These are phyloP conservation scores for Temnothorax rugatulus DNA, from an alignment of 2,888 invertebrate species.

Conservation along the genomic window DNA sequence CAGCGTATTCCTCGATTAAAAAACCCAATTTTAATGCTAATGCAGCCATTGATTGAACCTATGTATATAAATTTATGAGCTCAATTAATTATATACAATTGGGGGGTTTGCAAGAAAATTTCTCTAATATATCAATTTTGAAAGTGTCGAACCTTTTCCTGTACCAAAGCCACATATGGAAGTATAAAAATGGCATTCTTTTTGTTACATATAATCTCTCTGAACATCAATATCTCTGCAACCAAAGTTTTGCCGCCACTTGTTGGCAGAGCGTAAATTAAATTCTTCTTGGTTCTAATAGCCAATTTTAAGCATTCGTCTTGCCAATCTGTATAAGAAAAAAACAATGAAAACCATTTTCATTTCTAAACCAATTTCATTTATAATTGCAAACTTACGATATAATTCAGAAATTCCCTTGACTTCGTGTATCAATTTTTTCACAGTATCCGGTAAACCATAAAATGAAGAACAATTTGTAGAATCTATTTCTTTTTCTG, in stretches of 20 bases:
- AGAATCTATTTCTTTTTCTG: not conserved
- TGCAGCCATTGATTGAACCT: constrained; percentile 94
- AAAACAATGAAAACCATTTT: not conserved
- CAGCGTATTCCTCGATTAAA: constrained; percentile 98
- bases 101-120: constrained; percentile 14
- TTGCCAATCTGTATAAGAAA: constrained; percentile 94
- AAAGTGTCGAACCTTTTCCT: constrained; percentile 93
- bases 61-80: constrained; percentile 42
- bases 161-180: constrained; percentile 98
- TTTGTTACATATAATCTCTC: constrained; percentile 93
- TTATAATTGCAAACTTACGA: constrained; percentile 63
- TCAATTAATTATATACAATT: constrained; percentile 23
- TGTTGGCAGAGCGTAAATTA: constrained; percentile 97
- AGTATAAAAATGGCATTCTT: constrained; percentile 95
- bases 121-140: not conserved
- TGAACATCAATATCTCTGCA: constrained; percentile 97
- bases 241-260: constrained; percentile 99
- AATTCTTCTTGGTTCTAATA: constrained; percentile 91
- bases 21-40: constrained; percentile 96
- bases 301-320: constrained; percentile 95
- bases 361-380: not conserved
- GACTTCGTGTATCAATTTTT: constrained; percentile 90
- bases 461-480: constrained; percentile 88
- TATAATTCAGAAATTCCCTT: constrained; percentile 85
- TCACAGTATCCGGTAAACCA: constrained; percentile 92